Evolutionary conservation across 2,797 vertebrate genomes (phyloP).

Genomic region (Spea hammondii): DNA sequence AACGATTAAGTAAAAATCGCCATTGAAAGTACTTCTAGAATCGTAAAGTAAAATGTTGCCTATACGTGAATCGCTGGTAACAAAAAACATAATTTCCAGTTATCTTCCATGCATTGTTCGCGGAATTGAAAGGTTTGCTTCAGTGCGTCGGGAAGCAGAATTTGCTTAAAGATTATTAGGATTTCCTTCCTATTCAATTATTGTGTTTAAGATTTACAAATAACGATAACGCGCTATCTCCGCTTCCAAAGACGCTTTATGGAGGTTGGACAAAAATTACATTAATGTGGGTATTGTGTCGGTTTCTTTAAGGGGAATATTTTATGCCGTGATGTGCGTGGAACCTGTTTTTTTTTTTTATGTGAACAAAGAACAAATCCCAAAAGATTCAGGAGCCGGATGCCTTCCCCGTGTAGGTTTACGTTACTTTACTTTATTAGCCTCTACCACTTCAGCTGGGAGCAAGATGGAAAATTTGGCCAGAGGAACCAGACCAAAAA

Average conservation of each 20-base stretch:
- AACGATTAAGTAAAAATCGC: neutral
- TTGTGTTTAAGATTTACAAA: slow-evolving; percentile 46
- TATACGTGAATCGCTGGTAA: slow-evolving; percentile 27
- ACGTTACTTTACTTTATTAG: too few species aligned
- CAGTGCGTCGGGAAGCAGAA: slow-evolving; percentile 30
- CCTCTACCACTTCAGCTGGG: too few species aligned
- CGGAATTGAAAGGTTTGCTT: slow-evolving; percentile 42
- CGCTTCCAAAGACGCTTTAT: slow-evolving; percentile 2
- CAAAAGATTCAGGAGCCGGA: neutral
- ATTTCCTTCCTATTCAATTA: slow-evolving; percentile 41
- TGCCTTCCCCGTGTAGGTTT: too few species aligned
- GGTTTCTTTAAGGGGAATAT: slow-evolving; percentile 8
- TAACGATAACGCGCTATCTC: slow-evolving; percentile 30
- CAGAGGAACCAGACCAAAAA: too few species aligned
- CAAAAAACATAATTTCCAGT: slow-evolving; percentile 38
- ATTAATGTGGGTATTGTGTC: slow-evolving; percentile 9
- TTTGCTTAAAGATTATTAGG: slow-evolving; percentile 31
- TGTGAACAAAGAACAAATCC: neutral
- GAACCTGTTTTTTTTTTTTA: neutral
- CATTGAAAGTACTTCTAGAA: neutral
- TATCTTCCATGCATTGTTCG: slow-evolving; percentile 44
- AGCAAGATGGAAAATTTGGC: too few species aligned
- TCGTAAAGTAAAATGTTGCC: slow-evolving; percentile 19
- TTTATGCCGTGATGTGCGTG: neutral
- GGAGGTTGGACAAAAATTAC: slow-evolving; percentile 19